A percentile compares a stretch with the other conserved stretches of the same genome.
phyloP scores from a whole-genome alignment of 2,113 vertebrate species.

The Tyrannus savana region DNA sequence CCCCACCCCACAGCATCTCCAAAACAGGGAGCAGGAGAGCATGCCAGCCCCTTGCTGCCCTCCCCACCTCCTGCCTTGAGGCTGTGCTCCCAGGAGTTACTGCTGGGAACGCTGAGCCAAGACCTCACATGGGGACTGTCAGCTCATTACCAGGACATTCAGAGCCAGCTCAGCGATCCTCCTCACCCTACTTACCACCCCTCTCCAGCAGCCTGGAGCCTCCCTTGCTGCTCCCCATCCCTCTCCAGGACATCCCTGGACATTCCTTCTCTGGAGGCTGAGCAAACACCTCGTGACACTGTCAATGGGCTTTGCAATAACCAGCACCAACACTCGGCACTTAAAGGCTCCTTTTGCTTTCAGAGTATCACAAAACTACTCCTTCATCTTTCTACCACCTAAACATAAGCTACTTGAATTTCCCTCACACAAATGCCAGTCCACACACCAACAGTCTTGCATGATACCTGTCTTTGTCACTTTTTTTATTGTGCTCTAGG shows the following conservation, averaged over 20 bases:
- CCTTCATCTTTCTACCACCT: background rate
- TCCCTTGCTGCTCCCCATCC: background rate
- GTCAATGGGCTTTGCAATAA: background rate
- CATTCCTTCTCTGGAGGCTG: background rate
- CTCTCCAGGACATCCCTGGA: background rate
- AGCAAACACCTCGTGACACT: background rate
- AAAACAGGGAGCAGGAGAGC: background rate
- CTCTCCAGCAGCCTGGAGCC: background rate
- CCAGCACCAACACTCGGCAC: background rate
- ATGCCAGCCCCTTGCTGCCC: background rate
- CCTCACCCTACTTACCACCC: background rate
- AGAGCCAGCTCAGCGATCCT: background rate
- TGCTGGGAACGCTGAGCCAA: background rate
- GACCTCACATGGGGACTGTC: background rate
- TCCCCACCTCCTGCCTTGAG: background rate
- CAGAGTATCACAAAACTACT: background rate
- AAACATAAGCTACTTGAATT: background rate
- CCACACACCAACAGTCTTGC: background rate
- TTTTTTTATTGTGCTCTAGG: background rate
- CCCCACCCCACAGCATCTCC: background rate
- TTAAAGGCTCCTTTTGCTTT: background rate
- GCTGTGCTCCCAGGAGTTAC: background rate
- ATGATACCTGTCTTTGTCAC: background rate
- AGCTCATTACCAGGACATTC: background rate
- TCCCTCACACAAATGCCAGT: background rate